These are phyloP conservation scores for Clusia tigrina DNA, from an alignment of 2,888 invertebrate species.

Conservation along the genomic window DNA sequence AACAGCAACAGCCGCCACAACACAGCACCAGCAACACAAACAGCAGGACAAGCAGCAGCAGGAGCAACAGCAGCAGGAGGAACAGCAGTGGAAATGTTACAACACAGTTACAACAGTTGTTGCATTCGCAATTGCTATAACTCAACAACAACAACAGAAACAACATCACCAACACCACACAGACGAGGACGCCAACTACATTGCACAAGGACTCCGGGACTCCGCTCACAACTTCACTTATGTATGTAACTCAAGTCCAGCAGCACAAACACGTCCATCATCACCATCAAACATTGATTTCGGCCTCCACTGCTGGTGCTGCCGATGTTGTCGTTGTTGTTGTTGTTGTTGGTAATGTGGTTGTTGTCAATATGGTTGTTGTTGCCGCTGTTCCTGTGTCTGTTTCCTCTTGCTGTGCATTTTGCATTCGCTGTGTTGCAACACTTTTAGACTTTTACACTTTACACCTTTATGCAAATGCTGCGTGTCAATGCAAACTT, in stretches of 20 bases:
- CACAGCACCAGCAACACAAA: no score
- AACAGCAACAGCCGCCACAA: slow-evolving; percentile 31
- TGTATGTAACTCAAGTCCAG: slow-evolving; percentile 44
- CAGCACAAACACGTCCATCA: slow-evolving; percentile 57
- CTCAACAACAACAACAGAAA: slow-evolving; percentile 11
- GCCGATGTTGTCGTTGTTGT: background rate
- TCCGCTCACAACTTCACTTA: background rate
- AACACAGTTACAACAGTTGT: slow-evolving; percentile 52
- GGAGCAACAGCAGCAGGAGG: no score
- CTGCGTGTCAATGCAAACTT: slow-evolving; percentile 60
- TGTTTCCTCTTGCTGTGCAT: background rate
- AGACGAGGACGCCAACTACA: no score
- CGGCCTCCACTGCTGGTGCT: slow-evolving; percentile 18
- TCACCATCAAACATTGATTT: slow-evolving; percentile 45
- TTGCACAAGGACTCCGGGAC: no score
- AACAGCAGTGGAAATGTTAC: no score
- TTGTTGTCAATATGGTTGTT: background rate
- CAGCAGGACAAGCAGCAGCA: no score
- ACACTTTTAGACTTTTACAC: slow-evolving; percentile 21
- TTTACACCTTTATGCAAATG: slow-evolving; percentile 63
- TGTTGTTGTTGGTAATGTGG: slow-evolving; percentile 14
- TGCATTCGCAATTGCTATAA: slow-evolving; percentile 37
- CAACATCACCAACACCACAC: no score
- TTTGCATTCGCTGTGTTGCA: background rate
- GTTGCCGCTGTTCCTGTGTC: background rate